Base-by-base conservation (phyloP, 2,888 invertebrate species). In the Tenthredo notha region DNA sequence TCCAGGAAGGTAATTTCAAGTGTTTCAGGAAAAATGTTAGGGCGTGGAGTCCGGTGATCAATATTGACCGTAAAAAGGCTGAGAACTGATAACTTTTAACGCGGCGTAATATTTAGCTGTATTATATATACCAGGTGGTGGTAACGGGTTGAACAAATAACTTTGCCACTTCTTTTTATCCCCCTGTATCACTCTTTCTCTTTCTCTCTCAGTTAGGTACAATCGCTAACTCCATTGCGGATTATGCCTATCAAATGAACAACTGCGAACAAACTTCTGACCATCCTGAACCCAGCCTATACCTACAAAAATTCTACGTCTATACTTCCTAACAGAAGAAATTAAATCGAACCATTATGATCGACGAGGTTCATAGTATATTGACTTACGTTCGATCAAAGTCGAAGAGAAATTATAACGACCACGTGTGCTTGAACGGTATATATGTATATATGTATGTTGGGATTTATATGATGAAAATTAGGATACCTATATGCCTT, bases 311-410 rank as follows among this genome's bases (percentile, higher is more conserved):
- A 15, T 47, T 29, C 12, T 25, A 12, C 25, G 25, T 29, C 65
- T 10, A 4, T 21, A 65, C 9, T 18, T n/a, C n/a, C 21, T 21
- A 43, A 74, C 6, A 0, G 10, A 15, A 61, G 37, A 61, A 80
- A 80, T 58, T 29, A 50, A 77, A 77, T 77, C 29, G 77, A 61
- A 61, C 21, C 37, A n/a, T 37, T n/a, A 80, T 80, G 78, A 80
- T 80, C 78, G 78, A 80, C 78, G 78, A 58, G 78, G 61, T 21
- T 18, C 33, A 40, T 50, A 40, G 58, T 80, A 80, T 37, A 78
- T 78, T 54, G 61, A 80, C 40, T 80, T 80, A 61, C 61, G 78
- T 15, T 80, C 58, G 58, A 80, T 80, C 78, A 80, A 80, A 80
- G 78, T 80, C 78, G 18, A 21, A 33, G n/a, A n/a, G 9, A 43